These are phyloP conservation scores for Drosophila subquinaria DNA, from an alignment of 2,888 invertebrate genomes.

Conservation along the genomic window DNA sequence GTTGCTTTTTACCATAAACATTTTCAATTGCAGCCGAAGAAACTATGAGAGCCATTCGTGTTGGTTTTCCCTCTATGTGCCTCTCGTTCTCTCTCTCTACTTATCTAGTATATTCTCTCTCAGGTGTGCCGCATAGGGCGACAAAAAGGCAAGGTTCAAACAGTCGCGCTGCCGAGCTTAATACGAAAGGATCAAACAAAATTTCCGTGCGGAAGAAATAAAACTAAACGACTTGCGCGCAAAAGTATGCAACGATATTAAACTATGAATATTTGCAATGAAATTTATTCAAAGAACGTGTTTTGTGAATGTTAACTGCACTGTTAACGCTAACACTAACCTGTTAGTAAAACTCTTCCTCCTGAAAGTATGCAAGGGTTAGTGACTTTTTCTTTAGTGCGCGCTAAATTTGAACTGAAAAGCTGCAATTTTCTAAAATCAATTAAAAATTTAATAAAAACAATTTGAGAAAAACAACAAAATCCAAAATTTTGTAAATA, in stretches of 20 bases:
- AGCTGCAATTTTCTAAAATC: too few species aligned
- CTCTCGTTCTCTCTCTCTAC: constrained; percentile 2
- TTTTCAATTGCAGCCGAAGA: constrained; percentile 56
- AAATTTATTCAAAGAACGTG: background rate
- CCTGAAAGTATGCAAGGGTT: too few species aligned
- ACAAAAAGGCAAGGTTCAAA: constrained; percentile 38
- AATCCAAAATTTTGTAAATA: too few species aligned
- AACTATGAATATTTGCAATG: constrained; percentile 15
- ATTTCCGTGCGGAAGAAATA: constrained; percentile 32
- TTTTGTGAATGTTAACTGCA: too few species aligned
- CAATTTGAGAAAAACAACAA: too few species aligned
- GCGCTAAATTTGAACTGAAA: too few species aligned
- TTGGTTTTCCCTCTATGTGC: constrained; percentile 9
- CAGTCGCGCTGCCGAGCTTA: constrained; percentile 77
- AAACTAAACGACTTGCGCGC: constrained; percentile 43
- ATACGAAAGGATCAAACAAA: constrained; percentile 71
- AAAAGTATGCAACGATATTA: constrained; percentile 58
- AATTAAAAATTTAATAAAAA: too few species aligned
- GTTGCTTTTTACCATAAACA: constrained; percentile 64
- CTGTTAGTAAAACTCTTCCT: too few species aligned
- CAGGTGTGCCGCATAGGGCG: constrained; percentile 48
- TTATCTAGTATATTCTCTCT: constrained; percentile 12
- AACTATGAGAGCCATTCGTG: constrained; percentile 42
- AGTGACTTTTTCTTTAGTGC: too few species aligned
- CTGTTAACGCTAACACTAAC: too few species aligned